Conservation (phyloP, 2,113 vertebrate species). For the Hemibagrus wyckioides region DNA sequence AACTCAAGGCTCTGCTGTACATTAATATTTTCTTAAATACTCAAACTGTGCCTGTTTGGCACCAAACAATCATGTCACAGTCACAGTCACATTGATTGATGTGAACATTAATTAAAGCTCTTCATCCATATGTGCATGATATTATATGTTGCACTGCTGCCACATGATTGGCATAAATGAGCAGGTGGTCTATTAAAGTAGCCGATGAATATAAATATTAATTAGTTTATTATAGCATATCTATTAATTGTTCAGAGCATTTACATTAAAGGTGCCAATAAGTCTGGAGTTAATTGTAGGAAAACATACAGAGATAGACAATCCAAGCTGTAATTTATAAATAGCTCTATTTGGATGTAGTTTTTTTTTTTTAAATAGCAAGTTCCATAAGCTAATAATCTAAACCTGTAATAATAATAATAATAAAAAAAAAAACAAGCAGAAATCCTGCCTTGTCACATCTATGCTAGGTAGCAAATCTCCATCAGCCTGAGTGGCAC, state of each 20-base stretch:
- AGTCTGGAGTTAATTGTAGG: not conserved
- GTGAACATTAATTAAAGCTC: not conserved
- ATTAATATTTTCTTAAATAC: not conserved
- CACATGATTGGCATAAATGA: not conserved
- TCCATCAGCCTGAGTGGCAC: conserved; percentile 29
- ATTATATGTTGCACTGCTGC: not conserved
- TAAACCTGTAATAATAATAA: not conserved
- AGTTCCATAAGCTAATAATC: not conserved
- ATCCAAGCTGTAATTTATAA: not conserved
- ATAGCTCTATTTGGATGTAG: not conserved
- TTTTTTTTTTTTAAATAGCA: not conserved
- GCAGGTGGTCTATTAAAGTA: not conserved
- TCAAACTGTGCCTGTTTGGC: not conserved
- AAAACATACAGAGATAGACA: not conserved
- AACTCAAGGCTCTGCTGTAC: not conserved
- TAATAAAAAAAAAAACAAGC: not conserved
- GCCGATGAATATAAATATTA: not conserved
- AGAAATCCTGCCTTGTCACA: not conserved
- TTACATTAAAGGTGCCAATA: not conserved
- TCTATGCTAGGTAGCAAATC: conserved; percentile 1
- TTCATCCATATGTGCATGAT: not conserved
- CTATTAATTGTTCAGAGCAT: not conserved
- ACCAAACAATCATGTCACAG: not conserved
- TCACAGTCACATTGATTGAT: not conserved
- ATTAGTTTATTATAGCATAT: not conserved